These are phyloP conservation scores for Helogale parvula DNA, from an alignment of 2,113 vertebrate species.

Conservation along the genomic window DNA sequence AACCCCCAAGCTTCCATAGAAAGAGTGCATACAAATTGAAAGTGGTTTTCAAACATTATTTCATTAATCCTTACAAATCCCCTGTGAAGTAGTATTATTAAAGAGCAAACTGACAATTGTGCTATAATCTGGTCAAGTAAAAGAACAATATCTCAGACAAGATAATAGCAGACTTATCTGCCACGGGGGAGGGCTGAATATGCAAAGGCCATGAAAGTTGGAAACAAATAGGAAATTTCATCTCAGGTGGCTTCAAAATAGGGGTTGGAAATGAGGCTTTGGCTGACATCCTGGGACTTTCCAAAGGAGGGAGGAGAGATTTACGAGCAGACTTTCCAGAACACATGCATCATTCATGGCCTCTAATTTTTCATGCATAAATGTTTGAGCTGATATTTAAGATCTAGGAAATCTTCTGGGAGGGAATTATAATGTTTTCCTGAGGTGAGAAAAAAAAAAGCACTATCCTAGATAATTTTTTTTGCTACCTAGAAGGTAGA, in stretches of 20 bases:
- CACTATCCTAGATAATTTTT: background rate
- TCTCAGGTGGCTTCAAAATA: conserved; percentile 68
- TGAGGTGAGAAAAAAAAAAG: background rate
- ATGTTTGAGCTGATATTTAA: conserved; percentile 81
- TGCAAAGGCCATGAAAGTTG: conserved; percentile 1
- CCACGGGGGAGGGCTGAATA: conserved; percentile 57
- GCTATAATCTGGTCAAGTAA: conserved; percentile 77
- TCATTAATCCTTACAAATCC: conserved; percentile 81
- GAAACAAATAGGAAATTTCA: conserved; percentile 74
- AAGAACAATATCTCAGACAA: conserved; percentile 75
- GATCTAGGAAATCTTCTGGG: conserved; percentile 73
- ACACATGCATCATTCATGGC: conserved; percentile 80
- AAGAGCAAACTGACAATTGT: conserved; percentile 74
- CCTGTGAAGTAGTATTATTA: conserved; percentile 72
- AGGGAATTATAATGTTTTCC: conserved; percentile 77
- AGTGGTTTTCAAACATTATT: conserved; percentile 77
- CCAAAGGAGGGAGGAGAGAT: conserved; percentile 49
- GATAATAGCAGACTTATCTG: conserved; percentile 71
- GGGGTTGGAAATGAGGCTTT: conserved; percentile 47
- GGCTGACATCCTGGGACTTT: conserved; percentile 67
- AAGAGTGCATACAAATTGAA: conserved; percentile 61
- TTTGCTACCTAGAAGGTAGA: background rate
- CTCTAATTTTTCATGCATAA: conserved; percentile 83
- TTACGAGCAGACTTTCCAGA: conserved; percentile 72
- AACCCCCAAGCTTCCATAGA: conserved; percentile 35